These are phyloP conservation scores for Gastrophryne carolinensis DNA, from an alignment of 2,797 vertebrate species.

Conservation along the genomic window DNA sequence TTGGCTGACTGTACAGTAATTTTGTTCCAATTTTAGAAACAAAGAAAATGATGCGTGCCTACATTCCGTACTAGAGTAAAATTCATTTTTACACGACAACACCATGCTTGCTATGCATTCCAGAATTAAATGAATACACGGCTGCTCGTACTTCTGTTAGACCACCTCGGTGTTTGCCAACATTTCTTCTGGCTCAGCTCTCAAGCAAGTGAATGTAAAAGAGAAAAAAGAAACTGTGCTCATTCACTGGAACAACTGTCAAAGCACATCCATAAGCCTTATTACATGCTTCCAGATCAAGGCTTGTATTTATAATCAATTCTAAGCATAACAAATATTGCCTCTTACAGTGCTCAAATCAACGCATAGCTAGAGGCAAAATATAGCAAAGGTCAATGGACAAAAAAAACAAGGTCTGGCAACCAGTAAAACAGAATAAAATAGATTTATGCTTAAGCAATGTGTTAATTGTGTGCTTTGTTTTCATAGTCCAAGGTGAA, in stretches of 20 bases:
- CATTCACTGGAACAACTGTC: conserved; percentile 10
- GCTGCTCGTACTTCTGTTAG: not conserved
- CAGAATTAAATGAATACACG: conserved; percentile 25
- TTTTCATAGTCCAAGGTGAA: too few relatives aligned
- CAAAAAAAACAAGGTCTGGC: too few relatives aligned
- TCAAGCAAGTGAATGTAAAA: conserved; percentile 8
- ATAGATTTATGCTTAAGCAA: too few relatives aligned
- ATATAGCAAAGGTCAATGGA: too few relatives aligned
- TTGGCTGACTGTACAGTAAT: conserved; percentile 7
- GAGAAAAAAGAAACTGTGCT: conserved; percentile 7
- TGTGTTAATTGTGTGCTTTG: too few relatives aligned
- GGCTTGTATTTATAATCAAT: too few relatives aligned
- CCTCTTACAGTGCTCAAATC: too few relatives aligned
- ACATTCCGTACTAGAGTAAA: conserved; percentile 14
- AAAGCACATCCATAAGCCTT: not conserved
- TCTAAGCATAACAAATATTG: too few relatives aligned
- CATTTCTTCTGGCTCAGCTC: conserved; percentile 32
- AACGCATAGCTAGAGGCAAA: too few relatives aligned
- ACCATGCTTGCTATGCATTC: conserved; percentile 17
- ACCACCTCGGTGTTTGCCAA: conserved; percentile 33
- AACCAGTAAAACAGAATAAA: too few relatives aligned
- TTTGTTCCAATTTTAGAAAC: conserved; percentile 16
- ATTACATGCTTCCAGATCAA: not conserved
- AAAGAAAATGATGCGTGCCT: conserved; percentile 15
- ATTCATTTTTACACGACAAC: not conserved